Base-by-base conservation (phyloP, 1,140 invertebrate species). In the Apis cerana region DNA sequence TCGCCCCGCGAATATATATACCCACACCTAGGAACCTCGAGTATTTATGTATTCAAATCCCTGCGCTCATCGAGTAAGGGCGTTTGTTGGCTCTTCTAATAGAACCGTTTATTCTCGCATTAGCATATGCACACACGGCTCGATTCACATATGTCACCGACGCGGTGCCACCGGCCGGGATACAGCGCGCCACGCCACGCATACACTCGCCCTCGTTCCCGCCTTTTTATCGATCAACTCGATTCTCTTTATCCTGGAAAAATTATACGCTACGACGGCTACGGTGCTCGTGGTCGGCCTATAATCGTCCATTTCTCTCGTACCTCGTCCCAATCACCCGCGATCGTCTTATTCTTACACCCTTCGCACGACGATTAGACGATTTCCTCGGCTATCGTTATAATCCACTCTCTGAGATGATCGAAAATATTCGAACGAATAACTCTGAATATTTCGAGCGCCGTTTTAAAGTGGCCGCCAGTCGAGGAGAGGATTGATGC, bases 31-130 rank as follows among this genome's bases (percentile, higher is more conserved):
- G 87, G 84, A 89, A 59, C 88, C 88, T 91, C 88, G 86, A 91
- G 91, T 92, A 92, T 92, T 93, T 93, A 93, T 91, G 90, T 91
- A 93, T 93, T 93, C 92, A 92, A 93, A 92, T 93, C 91, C 91
- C 91, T 77, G 83, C 89, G 91, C 92, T 92, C 92, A 92, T 93
- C 89, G 91, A 91, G 87, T 87, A 91, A 33, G 91, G 89, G 89
- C 91, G 91, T 92, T 92, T 92, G 91, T 92, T 92, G 89, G 90
- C 90, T 92, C 90, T 91, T 92, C 91, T 93, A 93, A 93, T 93
- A 91, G 89, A 90, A 91, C 84, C 92, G 91, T 92, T 93, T 92
- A 93, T 93, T 91, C 92, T 92, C 89, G 85, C 89, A 93, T 93
- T 92, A 93, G 92, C 92, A 93, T 93, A 93, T 92, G 90, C 90